Evolutionary conservation across 2,113 vertebrate species (phyloP), one percentile per base, ranked within the genome.

Genomic region (Clarias batrachus): DNA sequence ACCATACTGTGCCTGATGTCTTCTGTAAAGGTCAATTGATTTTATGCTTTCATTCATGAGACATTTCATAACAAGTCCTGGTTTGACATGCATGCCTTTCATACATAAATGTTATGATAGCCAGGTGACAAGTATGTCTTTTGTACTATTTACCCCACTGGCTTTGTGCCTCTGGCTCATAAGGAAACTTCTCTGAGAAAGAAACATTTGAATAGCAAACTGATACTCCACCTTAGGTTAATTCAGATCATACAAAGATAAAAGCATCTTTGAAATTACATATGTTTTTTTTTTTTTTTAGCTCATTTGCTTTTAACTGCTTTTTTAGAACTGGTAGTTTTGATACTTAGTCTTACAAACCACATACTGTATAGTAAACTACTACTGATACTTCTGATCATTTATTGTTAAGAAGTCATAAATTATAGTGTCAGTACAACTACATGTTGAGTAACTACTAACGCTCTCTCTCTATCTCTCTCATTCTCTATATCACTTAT

Each of bases 181-280:
- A 76, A 12, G 41, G 0, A 76, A 41, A 52, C 41, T 25, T 41
- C 16, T 11, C 5, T 52, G 23, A 76, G 21, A 74, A 74, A 52
- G 11, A n/a, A 52, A 52, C 3, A 76, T 76, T 76, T 76, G 73
- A 76, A 76, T 76, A 52, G 37, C 73, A 76, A 76, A 76, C 10
- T 76, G 1, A 52, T 11, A 7, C 41, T 52, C 12, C 25, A 76
- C 23, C 41, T 76, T 41, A 13, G 41, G 3, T 48, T 25, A 1
- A 25, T 25, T 14, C 1, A 23, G 23, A 6, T 25, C 37, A 52
- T 52, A 52, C 14, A 4, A 48, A 76, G 41, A 76, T 76, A 25
- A 52, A 23, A 74, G 23, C 9, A 0, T 74, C 9, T 74, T 74
- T 74, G 41, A 48, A 25, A 48, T 74, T 25, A 13, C 10, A 3